Evolutionary conservation across 2,888 invertebrate genomes (phyloP), one percentile per base, ranked within the genome.

Genomic region (Tridacna crocea): DNA sequence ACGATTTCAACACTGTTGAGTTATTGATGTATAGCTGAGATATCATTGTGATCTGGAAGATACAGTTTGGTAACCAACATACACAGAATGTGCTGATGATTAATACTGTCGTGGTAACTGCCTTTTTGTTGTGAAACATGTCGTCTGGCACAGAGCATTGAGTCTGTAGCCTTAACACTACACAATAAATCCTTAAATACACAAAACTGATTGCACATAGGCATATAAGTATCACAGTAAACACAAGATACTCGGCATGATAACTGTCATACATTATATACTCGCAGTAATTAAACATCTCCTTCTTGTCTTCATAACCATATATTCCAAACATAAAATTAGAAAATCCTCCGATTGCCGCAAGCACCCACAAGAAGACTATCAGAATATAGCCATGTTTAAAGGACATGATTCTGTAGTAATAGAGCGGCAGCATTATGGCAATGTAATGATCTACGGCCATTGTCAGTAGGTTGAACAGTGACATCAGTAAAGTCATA

Each of bases 401-500:
- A 22, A 79, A 77, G 47, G 86, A 88, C 85, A 91, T 87, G 24
- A 88, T 80, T 26, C 77, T 72, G 6, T 80, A 80, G 76, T 91
- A 91, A 48, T 87, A 87, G 6, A 91, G 75, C 6, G 92, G 91
- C 24, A 88, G 79, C 77, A 90, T 88, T 58, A 92, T 90, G 1
- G 91, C 92, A 11, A 90, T 84, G 72, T 91, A 92, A 77, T 92
- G 92, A 73, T 92, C 92, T 8, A 90, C 61, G 0, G 92, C 92
- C 90, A 92, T 91, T 12, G 88, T 88, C 26, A 88, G 72, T 12
- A 92, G 79, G 75, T 91, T 92, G 22, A 92, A 76, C 24, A 92
- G 79, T 0, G 90, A 89, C 72, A 92, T 90, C 36, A 92, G 84
- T 55, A 88, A 88, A 2, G 91, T 90, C 78, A 89, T 91, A 4